Percentiles rank a stretch among this genome's conserved stretches.
These are phyloP conservation scores for Acrocephalus kingi DNA, from an alignment of 2,113 vertebrate genomes.

Conservation along the genomic window DNA sequence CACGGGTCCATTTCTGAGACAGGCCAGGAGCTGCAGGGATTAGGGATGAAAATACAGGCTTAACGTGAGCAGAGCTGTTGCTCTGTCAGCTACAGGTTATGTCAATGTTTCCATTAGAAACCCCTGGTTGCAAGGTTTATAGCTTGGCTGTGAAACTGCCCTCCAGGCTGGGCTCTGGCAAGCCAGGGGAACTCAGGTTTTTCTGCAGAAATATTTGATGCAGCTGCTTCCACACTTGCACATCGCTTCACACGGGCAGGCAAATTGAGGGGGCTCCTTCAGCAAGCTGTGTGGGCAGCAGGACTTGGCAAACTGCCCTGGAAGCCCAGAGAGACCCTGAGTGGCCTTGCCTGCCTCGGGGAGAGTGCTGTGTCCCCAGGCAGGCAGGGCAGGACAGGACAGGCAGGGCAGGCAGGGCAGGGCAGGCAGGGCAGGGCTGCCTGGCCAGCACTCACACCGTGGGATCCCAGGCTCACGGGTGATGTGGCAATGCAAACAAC, in stretches of 20 bases:
- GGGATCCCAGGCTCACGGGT: not conserved
- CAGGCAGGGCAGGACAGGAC: not conserved
- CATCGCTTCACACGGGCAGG: not conserved
- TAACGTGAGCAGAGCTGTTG: constrained; percentile 24
- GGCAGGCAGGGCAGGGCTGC: not conserved
- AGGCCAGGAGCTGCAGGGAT: not conserved
- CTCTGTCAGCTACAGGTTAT: constrained; percentile 66
- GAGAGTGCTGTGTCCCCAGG: not conserved
- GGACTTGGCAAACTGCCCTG: not conserved
- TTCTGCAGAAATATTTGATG: constrained; percentile 33
- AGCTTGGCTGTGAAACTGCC: constrained; percentile 66
- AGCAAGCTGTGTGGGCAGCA: not conserved
- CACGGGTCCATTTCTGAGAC: not conserved
- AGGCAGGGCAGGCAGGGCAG: not conserved
- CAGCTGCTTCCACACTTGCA: constrained; percentile 12
- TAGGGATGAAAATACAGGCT: constrained; percentile 15
- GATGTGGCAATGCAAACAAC: not conserved
- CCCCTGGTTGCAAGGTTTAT: constrained; percentile 62
- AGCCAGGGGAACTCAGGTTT: not conserved
- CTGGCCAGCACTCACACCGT: not conserved
- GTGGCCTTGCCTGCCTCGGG: not conserved
- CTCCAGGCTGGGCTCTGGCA: constrained; percentile 63
- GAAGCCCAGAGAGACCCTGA: not conserved
- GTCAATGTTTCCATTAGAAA: constrained; percentile 75
- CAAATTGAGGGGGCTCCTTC: not conserved